Evolutionary conservation across 2,888 invertebrate species (phyloP).

Genomic region (Sipha maydis): DNA sequence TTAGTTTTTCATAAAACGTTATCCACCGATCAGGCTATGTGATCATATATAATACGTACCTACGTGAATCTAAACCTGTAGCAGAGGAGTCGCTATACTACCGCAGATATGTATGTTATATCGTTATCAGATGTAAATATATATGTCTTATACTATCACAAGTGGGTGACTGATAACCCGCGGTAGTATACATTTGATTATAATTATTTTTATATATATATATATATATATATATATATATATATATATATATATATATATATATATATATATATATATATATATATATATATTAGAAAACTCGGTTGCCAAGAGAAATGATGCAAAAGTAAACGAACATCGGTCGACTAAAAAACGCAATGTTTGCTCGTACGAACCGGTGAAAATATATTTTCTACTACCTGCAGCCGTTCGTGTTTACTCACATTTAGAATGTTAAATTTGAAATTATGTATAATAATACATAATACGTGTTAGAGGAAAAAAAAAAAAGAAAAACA

Average conservation of each 20-base stretch:
- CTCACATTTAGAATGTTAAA: slow-evolving; percentile 40
- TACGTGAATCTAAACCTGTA: not conserved
- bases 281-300: not conserved
- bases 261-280: too few relatives aligned
- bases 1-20: not conserved
- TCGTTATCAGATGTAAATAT: not conserved
- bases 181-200: not conserved
- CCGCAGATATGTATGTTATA: too few relatives aligned
- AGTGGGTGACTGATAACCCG: not conserved
- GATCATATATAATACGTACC: not conserved
- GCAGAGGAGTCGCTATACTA: not conserved
- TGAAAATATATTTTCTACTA: not conserved
- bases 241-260: too few relatives aligned
- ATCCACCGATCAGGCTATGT: not conserved
- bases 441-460: slow-evolving; percentile 4
- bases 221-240: too few relatives aligned
- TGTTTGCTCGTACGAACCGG: not conserved
- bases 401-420: slow-evolving; percentile 31
- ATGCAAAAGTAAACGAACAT: slow-evolving; percentile 17
- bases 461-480: not conserved
- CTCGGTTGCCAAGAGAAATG: slow-evolving; percentile 7
- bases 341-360: slow-evolving; percentile 20
- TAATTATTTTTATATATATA: not conserved
- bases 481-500: not conserved
- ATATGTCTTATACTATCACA: not conserved